A percentile compares a stretch with the other conserved stretches of the same genome.
phyloP scores from a whole-genome alignment of 2,888 invertebrate genomes.

The Amphimallon solstitiale region DNA sequence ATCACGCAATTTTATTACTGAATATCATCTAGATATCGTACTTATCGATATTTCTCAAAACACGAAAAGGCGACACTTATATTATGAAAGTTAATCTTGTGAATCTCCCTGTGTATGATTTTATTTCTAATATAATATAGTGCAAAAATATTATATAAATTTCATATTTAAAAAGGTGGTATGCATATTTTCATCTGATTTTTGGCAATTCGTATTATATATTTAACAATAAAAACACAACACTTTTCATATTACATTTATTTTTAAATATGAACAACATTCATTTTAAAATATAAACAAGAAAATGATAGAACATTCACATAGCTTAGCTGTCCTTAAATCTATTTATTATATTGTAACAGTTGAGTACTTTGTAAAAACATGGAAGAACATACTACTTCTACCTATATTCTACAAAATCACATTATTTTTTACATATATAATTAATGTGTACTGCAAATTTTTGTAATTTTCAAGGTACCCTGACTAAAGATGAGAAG shows the following conservation, averaged over 20 bases:
- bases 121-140: no score
- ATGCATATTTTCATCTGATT: no score
- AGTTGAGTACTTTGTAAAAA: no score
- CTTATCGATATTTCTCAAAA: no score
- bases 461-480: constrained; percentile 22
- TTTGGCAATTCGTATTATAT: no score
- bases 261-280: background rate
- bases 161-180: background rate
- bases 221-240: background rate
- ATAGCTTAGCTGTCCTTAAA: background rate
- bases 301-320: background rate
- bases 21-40: no score
- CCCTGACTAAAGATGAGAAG: constrained; percentile 28
- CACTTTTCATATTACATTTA: background rate
- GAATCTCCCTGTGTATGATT: no score
- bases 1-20: no score
- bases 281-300: background rate
- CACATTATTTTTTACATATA: constrained; percentile 23
- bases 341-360: background rate
- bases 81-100: no score
- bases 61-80: no score
- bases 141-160: no score
- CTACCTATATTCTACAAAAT: constrained; percentile 14
- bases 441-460: background rate
- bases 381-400: constrained; percentile 23